Base-by-base conservation (phyloP, 2,797 vertebrate species). In the Hephaestus fuliginosus region DNA sequence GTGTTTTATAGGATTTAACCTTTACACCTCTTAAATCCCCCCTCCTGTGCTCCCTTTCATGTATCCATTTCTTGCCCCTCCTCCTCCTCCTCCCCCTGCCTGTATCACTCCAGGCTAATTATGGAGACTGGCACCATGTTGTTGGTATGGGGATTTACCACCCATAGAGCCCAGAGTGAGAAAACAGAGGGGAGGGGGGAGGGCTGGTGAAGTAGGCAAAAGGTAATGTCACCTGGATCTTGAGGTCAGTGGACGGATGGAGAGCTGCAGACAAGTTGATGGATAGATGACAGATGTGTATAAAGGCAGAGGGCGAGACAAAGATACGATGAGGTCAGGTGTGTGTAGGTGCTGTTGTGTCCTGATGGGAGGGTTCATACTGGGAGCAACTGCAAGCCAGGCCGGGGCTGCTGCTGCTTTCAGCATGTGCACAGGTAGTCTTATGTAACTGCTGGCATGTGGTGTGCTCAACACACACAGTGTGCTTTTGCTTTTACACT, bases 381-480 rank as follows among this genome's bases (percentile, higher is more conserved):
- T 60, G 65, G 30, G 46, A 78, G 71, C 82, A 81, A 57, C 58
- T 81, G 63, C 28, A 41, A 74, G 52, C 30, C 61, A 43, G 43
- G 22, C 36, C 7, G 10, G 53, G 58, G 39, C 76, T 46, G 20
- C 62, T 28, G 60, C 81, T 66, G 30, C 75, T 46, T 64, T 55
- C 76, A 39, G 80, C 74, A 55, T 88, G 80, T 86, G 80, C 73
- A 71, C 88, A 88, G 88, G 89, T 91, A 87, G 74, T 65, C 84
- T 94, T 93, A 85, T 55, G 71, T 82, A 93, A 94, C 78, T 5
- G 44, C 70, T 79, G 81, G 68, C 89, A 83, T 89, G 87, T 81
- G 78, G 62, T 8, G 39, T 44, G 60, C 81, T 78, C 2, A 39
- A 85, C 60, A 81, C 76, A 86, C 78, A 73, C 76, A 0, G 67